These are phyloP conservation scores for Drosophila asahinai DNA, from an alignment of 1,140 invertebrate species.

Conservation along the genomic window DNA sequence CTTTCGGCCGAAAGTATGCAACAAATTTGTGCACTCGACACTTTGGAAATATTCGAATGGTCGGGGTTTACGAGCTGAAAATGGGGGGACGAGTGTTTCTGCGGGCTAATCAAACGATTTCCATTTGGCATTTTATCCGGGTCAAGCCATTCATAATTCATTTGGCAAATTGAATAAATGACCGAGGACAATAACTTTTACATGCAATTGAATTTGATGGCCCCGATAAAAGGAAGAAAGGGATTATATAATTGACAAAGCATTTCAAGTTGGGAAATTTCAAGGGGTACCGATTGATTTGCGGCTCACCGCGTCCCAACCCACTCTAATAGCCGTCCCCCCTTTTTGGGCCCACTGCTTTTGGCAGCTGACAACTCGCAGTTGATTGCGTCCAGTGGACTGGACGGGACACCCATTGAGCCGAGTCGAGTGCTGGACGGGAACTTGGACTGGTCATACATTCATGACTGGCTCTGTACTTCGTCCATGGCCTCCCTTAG, in stretches of 20 bases:
- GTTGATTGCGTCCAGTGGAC: conserved; percentile 59
- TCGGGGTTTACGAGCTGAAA: conserved; percentile 6
- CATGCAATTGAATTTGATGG: conserved; percentile 43
- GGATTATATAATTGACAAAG: conserved; percentile 34
- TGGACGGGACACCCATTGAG: conserved; percentile 40
- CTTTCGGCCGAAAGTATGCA: conserved; percentile 19
- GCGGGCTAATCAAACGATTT: conserved; percentile 36
- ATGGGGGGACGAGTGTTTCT: not conserved
- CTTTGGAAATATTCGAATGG: conserved; percentile 20
- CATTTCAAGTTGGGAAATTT: conserved; percentile 34
- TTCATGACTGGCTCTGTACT: conserved; percentile 50
- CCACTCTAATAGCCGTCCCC: conserved; percentile 2
- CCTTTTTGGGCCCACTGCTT: conserved; percentile 5
- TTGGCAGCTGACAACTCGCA: conserved; percentile 60
- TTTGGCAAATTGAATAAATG: conserved; percentile 26
- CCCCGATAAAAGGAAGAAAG: conserved; percentile 18
- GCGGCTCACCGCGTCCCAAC: conserved; percentile 23
- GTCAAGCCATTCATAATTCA: conserved; percentile 30
- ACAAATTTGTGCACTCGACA: conserved; percentile 34
- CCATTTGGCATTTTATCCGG: conserved; percentile 26
- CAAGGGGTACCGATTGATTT: conserved; percentile 57
- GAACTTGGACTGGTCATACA: conserved; percentile 33
- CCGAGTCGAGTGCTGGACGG: conserved; percentile 19
- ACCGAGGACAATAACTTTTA: conserved; percentile 25
- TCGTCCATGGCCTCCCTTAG: conserved; percentile 17